Evolutionary conservation across 1,140 invertebrate species (phyloP).

Genomic region (Drosophila prosaltans): DNA sequence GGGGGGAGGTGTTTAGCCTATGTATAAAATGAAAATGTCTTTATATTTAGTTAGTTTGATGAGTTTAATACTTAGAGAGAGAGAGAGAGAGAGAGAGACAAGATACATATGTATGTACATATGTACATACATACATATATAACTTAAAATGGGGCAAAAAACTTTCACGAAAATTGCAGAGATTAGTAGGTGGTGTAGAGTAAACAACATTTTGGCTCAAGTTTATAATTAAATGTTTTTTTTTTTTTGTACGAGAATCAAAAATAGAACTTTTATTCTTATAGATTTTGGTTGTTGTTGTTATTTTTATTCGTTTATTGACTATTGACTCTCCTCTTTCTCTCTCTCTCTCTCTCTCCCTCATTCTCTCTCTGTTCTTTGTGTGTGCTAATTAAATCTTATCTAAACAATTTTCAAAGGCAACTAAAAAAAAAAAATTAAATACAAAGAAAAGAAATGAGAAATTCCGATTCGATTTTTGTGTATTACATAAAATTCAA

Average conservation of each 20-base stretch:
- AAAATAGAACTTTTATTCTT: background rate
- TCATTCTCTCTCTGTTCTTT: background rate
- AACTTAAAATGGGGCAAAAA: background rate
- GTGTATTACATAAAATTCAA: slow-evolving; percentile 9
- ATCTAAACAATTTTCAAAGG: slow-evolving; percentile 14
- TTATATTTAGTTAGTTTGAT: no score
- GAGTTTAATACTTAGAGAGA: background rate
- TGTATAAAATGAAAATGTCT: no score
- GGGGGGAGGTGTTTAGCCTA: no score
- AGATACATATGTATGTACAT: no score
- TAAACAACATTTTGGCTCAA: slow-evolving; percentile 5
- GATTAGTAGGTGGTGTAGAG: background rate
- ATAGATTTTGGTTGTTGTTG: background rate
- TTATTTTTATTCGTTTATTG: slow-evolving; percentile 8
- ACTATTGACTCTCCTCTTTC: background rate
- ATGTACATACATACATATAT: no score
- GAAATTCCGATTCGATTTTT: slow-evolving; percentile 13
- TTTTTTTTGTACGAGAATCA: background rate
- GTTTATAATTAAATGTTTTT: slow-evolving; percentile 4
- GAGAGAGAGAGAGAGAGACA: background rate
- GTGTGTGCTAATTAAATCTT: slow-evolving; percentile 5
- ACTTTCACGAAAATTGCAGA: background rate
- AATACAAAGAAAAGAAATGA: background rate
- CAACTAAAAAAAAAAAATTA: background rate
- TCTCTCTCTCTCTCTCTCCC: background rate